Percentiles rank a stretch among this genome's conserved stretches.
Evolutionary conservation across 2,888 invertebrate species (phyloP).

Genomic region (Xestia xanthographa): DNA sequence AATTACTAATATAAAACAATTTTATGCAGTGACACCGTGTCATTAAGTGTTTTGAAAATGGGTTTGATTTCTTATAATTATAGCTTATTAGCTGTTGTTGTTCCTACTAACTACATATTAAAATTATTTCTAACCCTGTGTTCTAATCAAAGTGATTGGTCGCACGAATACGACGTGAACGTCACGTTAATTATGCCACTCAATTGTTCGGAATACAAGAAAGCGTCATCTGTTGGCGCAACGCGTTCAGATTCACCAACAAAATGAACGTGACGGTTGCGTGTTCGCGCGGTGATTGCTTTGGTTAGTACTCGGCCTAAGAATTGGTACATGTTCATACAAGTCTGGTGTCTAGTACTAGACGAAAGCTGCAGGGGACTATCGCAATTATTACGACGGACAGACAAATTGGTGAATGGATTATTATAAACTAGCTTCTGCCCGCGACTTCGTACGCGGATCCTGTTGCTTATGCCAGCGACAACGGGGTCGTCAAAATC

Average conservation of each 20-base stretch:
- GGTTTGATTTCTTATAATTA: slow-evolving; percentile 1
- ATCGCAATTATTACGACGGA: slow-evolving; percentile 29
- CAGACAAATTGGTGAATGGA: slow-evolving; percentile 25
- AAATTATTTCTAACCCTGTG: not conserved
- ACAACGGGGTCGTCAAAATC: too few species aligned
- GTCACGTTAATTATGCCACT: not conserved
- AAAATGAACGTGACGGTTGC: not conserved
- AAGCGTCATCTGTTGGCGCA: not conserved
- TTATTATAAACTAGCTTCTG: too few species aligned
- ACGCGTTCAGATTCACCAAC: not conserved
- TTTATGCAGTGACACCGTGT: slow-evolving; percentile 8
- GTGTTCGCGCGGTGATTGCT: not conserved
- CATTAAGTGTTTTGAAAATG: slow-evolving; percentile 37
- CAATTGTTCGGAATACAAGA: not conserved
- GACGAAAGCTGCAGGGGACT: slow-evolving; percentile 37
- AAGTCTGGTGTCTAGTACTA: not conserved
- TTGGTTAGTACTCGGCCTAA: not conserved
- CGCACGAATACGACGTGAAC: not conserved
- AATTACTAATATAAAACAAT: slow-evolving; percentile 10
- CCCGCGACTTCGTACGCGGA: too few species aligned
- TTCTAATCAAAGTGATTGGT: not conserved
- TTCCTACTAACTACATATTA: not conserved
- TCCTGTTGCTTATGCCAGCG: too few species aligned
- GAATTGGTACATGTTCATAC: not conserved
- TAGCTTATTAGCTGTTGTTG: not conserved